Evolutionary conservation across 2,797 vertebrate species (phyloP).

Genomic region (Dipus sagitta): DNA sequence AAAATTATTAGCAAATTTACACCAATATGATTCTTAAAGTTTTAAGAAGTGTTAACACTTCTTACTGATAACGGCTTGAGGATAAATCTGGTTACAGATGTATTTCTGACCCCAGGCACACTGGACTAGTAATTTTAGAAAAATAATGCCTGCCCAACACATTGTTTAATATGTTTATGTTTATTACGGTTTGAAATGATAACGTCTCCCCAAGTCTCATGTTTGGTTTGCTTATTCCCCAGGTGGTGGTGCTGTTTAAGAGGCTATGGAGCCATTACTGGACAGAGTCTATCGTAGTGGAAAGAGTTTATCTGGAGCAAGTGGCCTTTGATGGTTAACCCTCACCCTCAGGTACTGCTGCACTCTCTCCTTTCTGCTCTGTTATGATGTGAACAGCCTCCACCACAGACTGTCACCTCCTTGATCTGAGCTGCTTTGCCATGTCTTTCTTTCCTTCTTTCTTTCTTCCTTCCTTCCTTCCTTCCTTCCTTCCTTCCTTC

Average conservation of each 20-base stretch:
- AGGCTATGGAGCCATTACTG: not conserved
- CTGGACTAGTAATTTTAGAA: not conserved
- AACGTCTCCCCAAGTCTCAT: not conserved
- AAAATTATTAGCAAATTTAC: not conserved
- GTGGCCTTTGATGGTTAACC: not conserved
- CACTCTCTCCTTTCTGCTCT: not conserved
- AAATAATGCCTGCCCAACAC: not conserved
- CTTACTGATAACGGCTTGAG: not conserved
- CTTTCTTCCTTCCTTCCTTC: too few species aligned
- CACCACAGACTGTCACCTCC: accelerated
- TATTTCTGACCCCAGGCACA: not conserved
- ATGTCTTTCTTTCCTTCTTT: not conserved
- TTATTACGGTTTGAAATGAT: not conserved
- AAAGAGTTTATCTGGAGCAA: too few species aligned
- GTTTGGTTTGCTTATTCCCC: not conserved
- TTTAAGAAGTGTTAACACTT: not conserved
- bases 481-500: too few species aligned
- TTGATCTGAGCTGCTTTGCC: not conserved
- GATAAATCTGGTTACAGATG: not conserved
- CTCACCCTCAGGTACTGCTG: not conserved
- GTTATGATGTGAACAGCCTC: not conserved
- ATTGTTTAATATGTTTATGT: not conserved
- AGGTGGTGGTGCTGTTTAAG: not conserved
- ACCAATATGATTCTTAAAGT: not conserved
- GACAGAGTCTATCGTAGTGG: not conserved